Evolutionary conservation across 1,140 invertebrate genomes (phyloP), one percentile per base, ranked within the genome.

Genomic region (Drosophila lacteicornis): DNA sequence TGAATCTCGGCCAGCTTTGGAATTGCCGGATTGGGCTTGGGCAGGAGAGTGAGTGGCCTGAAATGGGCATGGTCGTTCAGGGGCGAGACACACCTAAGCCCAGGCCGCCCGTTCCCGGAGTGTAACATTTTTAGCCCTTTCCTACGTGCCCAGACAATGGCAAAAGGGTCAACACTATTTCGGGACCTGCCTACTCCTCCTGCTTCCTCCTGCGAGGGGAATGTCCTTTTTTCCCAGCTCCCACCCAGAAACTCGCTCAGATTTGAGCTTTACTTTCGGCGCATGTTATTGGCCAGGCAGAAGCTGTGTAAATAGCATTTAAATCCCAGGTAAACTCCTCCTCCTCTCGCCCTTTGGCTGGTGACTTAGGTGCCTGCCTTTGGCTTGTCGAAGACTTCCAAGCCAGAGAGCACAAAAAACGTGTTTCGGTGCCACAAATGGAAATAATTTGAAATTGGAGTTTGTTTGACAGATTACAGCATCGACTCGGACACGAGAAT

Each of bases 231-330:
- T 17, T 0, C 58, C 42, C 67, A 51, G 22, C 36, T 68, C 65
- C 45, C 27, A 43, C 40, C 51, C 25, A 17, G 43, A 53, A 36
- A 40, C 71, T 59, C 22, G 27, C 61, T 59, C 55, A 56, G 75
- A 75, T 66, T 79, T 75, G 61, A 66, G 66, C 42, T 70, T 67
- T 67, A 61, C 70, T 55, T 75, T 58, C 50, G 55, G 58, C 49
- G 58, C 62, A 71, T 65, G 73, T 80, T 87, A 87, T 88, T 80
- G 84, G 84, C 67, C 84, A 61, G 58, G 62, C 50, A 46, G 83
- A 80, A 83, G 80, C 85, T 88, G 85, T 88, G 84, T 81, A 88
- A 90, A 85, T 87, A 90, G 81, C 78, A 90, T 79, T 81, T 75
- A 90, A 88, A 75, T 81, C 85, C 84, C 78, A 74, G 80, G 75